Evolutionary conservation across 2,888 invertebrate genomes (phyloP), one percentile per base, ranked within the genome.

Genomic region (Lasioglossum oenotherae): DNA sequence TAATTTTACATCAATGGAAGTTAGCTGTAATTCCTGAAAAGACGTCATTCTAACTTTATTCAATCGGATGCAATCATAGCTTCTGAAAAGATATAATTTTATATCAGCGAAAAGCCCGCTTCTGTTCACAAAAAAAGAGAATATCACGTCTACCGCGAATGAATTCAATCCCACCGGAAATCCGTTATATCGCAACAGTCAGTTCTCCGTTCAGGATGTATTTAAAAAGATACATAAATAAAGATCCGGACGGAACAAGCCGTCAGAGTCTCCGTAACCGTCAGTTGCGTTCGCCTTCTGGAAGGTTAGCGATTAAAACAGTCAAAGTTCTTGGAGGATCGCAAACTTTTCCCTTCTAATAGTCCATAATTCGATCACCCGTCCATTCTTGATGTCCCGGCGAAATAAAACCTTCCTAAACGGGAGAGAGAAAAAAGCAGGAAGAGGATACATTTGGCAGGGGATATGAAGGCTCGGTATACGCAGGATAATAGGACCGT

Each of bases 401-500:
- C 23, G 4, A 19, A 14, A 44, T 46, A 46, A 76, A 44, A 76
- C 23, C 69, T 38, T 4, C 23, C 3, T 23, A 8, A 49, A 49
- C 49, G 49, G 6, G 23, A 23, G 49, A 2, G 49, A 49, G 49
- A 27, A 75, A 67, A 75, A 80, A 3, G 19, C 67, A 67, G 67
- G 19, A 35, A 35, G 67, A 27, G 41, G 31, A 23, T 49, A 16
- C 46, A 38, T 53, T 53, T 49, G 67, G 27, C 57, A 14, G 31
- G 2, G 35, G 8, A 49, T 8, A n/a, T 12, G 60, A 44, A 23
- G n/a, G 53, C 38, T 74, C 60, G 27, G 14, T 57, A n/a, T 46
- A 38, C 41, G 64, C 44, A 35, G 41, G 79, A 53, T 88, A 88
- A 88, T 86, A 41, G 79, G 76, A 88, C 86, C 82, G 85, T 81